Evolutionary conservation across 2,888 invertebrate species (phyloP).

Genomic region (Nomada hirtipes): DNA sequence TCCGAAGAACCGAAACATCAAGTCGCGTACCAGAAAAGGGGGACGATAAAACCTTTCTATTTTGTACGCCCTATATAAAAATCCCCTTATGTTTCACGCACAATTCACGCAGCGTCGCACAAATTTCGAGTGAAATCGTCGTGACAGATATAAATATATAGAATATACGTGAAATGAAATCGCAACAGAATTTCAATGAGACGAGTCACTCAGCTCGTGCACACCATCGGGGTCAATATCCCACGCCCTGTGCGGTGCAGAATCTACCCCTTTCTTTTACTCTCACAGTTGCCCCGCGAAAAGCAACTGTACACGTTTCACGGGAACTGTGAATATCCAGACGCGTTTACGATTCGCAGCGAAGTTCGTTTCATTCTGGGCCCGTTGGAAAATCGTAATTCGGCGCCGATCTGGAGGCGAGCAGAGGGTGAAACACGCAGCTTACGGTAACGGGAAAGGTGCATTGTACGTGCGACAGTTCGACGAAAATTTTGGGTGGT

Average conservation of each 20-base stretch:
- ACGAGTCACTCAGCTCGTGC: neutral
- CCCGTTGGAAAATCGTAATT: slow-evolving; percentile 1
- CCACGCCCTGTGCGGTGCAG: too few species aligned
- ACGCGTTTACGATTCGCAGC: neutral
- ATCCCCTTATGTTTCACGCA: neutral
- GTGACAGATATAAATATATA: too few species aligned
- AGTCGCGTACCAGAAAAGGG: too few species aligned
- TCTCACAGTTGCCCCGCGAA: neutral
- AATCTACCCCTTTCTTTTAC: neutral
- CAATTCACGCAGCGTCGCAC: neutral
- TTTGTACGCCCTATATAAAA: neutral
- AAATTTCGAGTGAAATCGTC: slow-evolving; percentile 2
- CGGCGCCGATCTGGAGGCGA: neutral
- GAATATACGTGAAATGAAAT: slow-evolving; percentile 13
- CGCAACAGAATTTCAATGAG: neutral
- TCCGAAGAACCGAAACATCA: neutral
- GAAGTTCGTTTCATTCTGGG: neutral
- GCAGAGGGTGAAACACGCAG: neutral
- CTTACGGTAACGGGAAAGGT: neutral
- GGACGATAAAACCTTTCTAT: neutral
- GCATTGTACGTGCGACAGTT: slow-evolving; percentile 1
- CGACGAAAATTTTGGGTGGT: neutral
- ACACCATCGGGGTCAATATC: neutral
- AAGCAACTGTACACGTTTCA: neutral
- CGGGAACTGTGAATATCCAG: neutral